phyloP scores from a whole-genome alignment of 2,888 invertebrate genomes.

The Pristionchus arcanus region DNA sequence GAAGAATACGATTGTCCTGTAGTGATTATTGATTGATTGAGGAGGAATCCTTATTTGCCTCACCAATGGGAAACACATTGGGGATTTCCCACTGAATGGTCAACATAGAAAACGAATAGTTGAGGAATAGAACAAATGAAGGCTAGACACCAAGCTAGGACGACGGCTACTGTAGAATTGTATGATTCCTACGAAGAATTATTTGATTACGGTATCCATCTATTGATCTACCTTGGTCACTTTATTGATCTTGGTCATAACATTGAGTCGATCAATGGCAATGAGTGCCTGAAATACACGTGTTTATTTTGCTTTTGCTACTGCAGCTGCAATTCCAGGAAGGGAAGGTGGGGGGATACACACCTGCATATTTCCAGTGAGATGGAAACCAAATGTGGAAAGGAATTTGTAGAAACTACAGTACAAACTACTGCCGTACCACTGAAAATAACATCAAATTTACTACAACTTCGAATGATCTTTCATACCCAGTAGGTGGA shows the following conservation, averaged over 20 bases:
- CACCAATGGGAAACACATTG: conserved; percentile 69
- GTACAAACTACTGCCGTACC: conserved; percentile 67
- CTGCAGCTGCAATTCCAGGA: neutral
- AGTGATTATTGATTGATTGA: neutral
- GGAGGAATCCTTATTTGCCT: neutral
- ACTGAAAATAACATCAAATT: conserved; percentile 59
- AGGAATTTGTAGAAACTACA: conserved; percentile 69
- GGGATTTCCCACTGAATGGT: conserved; percentile 59
- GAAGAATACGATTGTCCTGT: neutral
- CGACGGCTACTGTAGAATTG: conserved; percentile 17
- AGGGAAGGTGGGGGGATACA: neutral
- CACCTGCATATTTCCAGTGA: conserved; percentile 72
- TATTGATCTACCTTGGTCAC: neutral
- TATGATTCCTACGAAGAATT: conserved; percentile 22
- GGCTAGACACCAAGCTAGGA: conserved; percentile 65
- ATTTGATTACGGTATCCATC: neutral
- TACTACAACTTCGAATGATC: no score
- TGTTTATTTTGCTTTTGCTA: neutral
- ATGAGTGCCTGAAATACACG: conserved; percentile 61
- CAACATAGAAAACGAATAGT: conserved; percentile 64
- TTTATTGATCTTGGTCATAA: conserved; percentile 62
- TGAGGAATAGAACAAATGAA: conserved; percentile 68
- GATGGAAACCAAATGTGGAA: conserved; percentile 69
- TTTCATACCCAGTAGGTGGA: conserved; percentile 63
- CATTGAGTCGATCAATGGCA: conserved; percentile 68